phyloP scores from a whole-genome alignment of 2,888 invertebrate species.

The Lacanobia wlatinum region DNA sequence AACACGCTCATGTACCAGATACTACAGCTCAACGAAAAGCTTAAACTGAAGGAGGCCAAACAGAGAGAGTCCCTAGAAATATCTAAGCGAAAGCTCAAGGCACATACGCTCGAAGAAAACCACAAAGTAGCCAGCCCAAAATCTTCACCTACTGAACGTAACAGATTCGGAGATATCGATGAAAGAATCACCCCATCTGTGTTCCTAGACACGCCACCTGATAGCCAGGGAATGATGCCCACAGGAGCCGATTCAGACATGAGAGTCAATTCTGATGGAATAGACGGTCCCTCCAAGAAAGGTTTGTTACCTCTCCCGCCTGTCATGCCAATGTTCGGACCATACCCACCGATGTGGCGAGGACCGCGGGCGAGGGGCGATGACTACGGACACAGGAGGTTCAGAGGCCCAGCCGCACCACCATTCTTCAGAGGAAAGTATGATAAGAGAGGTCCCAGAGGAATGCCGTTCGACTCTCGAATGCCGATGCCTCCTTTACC shows the following conservation, averaged over 20 bases:
- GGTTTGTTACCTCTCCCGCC: conserved; percentile 78
- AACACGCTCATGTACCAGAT: conserved; percentile 94
- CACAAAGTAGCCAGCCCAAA: conserved; percentile 88
- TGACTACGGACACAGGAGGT: conserved; percentile 80
- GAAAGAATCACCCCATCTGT: conserved; percentile 84
- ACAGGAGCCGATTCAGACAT: conserved; percentile 82
- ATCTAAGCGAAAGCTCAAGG: conserved; percentile 85
- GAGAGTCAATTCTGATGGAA: conserved; percentile 76
- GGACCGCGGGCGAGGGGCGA: conserved; percentile 78
- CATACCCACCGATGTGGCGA: conserved; percentile 80
- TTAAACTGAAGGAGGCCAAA: conserved; percentile 94
- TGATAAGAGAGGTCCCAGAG: conserved; percentile 77
- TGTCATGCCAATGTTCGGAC: conserved; percentile 76
- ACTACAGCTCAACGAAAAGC: conserved; percentile 94
- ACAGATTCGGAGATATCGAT: conserved; percentile 89
- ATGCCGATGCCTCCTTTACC: conserved; percentile 78
- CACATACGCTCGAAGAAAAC: conserved; percentile 82
- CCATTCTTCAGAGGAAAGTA: conserved; percentile 82
- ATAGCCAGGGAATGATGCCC: conserved; percentile 72
- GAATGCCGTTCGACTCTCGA: conserved; percentile 76
- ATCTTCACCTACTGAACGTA: conserved; percentile 79
- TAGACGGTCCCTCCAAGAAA: conserved; percentile 68
- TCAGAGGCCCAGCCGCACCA: conserved; percentile 77
- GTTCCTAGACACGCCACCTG: conserved; percentile 79
- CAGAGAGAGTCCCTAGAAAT: conserved; percentile 92